A percentile compares a stretch with the other conserved stretches of the same genome.
Conservation (phyloP, 2,888 invertebrate species). For the Cyclophora punctaria region DNA sequence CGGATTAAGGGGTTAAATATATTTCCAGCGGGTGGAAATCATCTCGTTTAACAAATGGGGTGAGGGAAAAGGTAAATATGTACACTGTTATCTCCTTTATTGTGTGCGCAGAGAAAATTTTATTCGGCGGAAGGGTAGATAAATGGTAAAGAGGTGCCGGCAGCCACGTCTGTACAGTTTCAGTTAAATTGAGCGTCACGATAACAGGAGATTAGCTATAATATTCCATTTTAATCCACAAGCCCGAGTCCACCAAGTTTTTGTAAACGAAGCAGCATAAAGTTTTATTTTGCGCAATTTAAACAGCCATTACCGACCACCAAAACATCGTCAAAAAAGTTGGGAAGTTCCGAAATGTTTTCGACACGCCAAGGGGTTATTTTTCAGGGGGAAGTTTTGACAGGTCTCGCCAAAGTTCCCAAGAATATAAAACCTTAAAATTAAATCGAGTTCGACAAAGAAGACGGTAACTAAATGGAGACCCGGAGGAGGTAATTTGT, state of each 20-base stretch:
- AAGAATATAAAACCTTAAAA: constrained; percentile 2
- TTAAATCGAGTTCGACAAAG: constrained; percentile 6
- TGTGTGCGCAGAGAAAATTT: constrained; percentile 28
- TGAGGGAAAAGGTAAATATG: constrained; percentile 23
- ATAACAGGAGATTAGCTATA: neutral
- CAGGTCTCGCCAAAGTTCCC: constrained; percentile 18
- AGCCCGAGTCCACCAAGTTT: neutral
- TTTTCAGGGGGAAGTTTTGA: constrained; percentile 25
- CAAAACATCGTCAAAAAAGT: constrained; percentile 5
- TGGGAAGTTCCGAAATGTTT: constrained; percentile 7
- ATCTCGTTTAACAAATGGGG: no score
- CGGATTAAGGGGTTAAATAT: constrained; percentile 1
- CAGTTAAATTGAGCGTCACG: constrained; percentile 26
- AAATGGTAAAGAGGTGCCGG: constrained; percentile 28
- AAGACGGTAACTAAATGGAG: constrained; percentile 4
- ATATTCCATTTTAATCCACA: constrained; percentile 8
- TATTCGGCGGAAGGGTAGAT: constrained; percentile 34
- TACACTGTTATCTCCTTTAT: constrained; percentile 30
- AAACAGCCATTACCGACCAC: constrained; percentile 3
- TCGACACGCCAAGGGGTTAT: constrained; percentile 21
- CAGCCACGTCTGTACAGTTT: constrained; percentile 22
- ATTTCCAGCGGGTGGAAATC: no score
- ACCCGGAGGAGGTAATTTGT: constrained; percentile 11
- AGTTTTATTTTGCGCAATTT: constrained; percentile 2
- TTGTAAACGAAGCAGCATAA: constrained; percentile 5